phyloP scores from a whole-genome alignment of 2,888 invertebrate genomes.

The Thysanoteuthis rhombus region DNA sequence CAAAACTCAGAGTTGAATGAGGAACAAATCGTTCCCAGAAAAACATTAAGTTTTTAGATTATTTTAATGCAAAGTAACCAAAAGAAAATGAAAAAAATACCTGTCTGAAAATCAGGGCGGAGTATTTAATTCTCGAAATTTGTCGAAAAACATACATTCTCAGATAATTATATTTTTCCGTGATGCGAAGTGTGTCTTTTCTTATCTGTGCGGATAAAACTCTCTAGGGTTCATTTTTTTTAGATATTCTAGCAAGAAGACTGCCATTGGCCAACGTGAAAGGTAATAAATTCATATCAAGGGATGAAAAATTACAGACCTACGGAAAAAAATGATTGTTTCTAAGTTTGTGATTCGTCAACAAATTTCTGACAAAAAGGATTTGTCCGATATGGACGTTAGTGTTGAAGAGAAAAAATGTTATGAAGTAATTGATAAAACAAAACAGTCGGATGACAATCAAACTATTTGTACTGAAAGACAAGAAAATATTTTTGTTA shows the following conservation, averaged over 20 bases:
- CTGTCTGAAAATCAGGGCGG: background rate
- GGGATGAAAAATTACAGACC: too few species aligned
- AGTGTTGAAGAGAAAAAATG: background rate
- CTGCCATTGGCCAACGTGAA: too few species aligned
- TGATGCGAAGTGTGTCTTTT: background rate
- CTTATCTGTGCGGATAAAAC: background rate
- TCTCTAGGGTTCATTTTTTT: background rate
- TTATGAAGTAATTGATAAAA: background rate
- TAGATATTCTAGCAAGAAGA: too few species aligned
- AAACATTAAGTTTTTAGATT: too few species aligned
- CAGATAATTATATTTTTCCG: background rate
- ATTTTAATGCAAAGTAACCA: too few species aligned
- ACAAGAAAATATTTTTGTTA: background rate
- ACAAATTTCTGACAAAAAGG: background rate
- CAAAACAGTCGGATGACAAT: background rate
- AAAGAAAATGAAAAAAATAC: too few species aligned
- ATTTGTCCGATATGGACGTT: background rate
- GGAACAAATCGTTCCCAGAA: too few species aligned
- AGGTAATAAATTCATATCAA: too few species aligned
- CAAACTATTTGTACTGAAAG: background rate
- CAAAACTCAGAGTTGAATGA: too few species aligned
- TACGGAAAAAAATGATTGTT: background rate
- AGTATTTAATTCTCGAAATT: background rate
- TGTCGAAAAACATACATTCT: background rate
- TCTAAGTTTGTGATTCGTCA: background rate